Percentiles rank a stretch among this genome's conserved stretches.
Evolutionary conservation across 2,797 vertebrate genomes (phyloP).

Genomic region (Takifugu rubripes): DNA sequence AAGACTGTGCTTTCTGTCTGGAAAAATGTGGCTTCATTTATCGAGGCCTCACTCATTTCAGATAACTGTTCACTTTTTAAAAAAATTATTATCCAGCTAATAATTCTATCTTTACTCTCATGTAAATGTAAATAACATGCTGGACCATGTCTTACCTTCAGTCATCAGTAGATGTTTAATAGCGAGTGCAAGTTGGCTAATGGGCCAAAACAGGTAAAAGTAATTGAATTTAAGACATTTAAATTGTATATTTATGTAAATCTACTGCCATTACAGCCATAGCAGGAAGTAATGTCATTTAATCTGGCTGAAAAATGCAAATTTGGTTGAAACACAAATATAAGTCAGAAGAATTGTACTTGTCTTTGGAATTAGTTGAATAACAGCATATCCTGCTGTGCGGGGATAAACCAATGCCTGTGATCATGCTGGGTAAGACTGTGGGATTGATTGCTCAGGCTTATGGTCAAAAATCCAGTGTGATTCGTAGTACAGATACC

Average conservation of each 20-base stretch:
- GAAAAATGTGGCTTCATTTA: background rate
- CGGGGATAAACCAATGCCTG: too few species aligned
- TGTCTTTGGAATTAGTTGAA: background rate
- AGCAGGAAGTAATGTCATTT: too few species aligned
- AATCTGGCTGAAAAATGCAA: too few species aligned
- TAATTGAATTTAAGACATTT: too few species aligned
- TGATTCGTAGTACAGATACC: too few species aligned
- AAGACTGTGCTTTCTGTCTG: slow-evolving; percentile 15
- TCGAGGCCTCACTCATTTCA: slow-evolving; percentile 3
- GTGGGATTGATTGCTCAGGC: too few species aligned
- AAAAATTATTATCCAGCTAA: too few species aligned
- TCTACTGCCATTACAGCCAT: too few species aligned
- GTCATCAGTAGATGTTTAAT: background rate
- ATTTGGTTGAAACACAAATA: background rate
- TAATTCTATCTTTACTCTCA: too few species aligned
- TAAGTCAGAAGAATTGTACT: background rate
- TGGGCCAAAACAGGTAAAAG: background rate
- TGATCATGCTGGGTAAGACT: too few species aligned
- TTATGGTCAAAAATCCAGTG: too few species aligned
- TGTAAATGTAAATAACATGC: background rate
- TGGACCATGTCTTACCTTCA: background rate
- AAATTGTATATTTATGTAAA: too few species aligned
- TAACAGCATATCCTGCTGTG: background rate
- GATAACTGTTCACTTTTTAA: background rate
- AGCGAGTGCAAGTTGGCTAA: slow-evolving; percentile 27